Evolutionary conservation across 2,888 invertebrate species (phyloP), one percentile per base, ranked within the genome.

Genomic region (Lumbricus terrestris): DNA sequence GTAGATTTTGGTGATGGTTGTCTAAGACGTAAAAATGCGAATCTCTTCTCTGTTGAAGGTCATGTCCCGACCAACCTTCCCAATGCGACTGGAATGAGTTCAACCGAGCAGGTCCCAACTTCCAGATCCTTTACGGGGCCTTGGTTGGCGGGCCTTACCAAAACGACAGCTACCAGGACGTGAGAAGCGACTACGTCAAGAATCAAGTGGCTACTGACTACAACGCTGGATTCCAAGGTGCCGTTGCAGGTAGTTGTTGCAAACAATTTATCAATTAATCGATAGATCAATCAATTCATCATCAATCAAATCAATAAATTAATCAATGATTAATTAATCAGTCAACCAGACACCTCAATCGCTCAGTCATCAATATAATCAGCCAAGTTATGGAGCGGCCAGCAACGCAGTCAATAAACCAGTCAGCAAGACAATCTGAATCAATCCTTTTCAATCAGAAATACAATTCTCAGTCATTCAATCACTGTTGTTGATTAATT

Each of bases 201-300:
- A 94, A 94, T 90, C 94, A 94, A 90, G 94, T 94, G 34, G 93
- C 94, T 1, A 92, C 92, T 89, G 94, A 94, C 91, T 94, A 94
- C 91, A 94, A 94, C 90, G 93, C 94, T 29, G 94, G 93, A 2
- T 94, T 94, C 92, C 94, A 94, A 91, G 92, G 93, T 0, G 94
- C 94, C 33, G 92, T 94, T 4, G 94, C 94, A 91, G 94, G 94
- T 94, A 91, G 34, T n/a, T n/a, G n/a, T n/a, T n/a, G n/a, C n/a
- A n/a, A n/a, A n/a, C n/a, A n/a, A n/a, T n/a, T n/a, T n/a, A 16
- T 29, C 13, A 29, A 2, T 6, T 35, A 38, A 33, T 88, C 33
- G n/a, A n/a, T n/a, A n/a, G n/a, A n/a, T n/a, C n/a, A n/a, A n/a
- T n/a, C n/a, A n/a, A n/a, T n/a, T n/a, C n/a, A n/a, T n/a, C n/a